Conservation (phyloP, 2,113 vertebrate species). For the Gymnogyps californianus region DNA sequence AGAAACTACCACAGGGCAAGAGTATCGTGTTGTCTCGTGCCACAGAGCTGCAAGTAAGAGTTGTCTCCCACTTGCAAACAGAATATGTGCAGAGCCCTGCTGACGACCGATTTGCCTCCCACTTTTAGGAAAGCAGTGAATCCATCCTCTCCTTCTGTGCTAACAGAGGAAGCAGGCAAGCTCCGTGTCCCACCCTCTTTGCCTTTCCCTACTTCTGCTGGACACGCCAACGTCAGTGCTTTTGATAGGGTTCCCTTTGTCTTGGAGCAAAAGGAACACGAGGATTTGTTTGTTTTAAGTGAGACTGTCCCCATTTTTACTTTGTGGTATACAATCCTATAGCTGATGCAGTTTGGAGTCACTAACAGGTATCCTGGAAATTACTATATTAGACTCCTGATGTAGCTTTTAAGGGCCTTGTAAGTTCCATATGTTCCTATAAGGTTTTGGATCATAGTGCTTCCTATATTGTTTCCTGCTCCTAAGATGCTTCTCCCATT, state of each 20-base stretch:
- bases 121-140: not conserved
- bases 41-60: not conserved
- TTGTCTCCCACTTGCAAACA: not conserved
- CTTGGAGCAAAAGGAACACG: not conserved
- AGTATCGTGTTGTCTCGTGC: accelerated
- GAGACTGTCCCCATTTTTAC: not conserved
- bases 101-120: not conserved
- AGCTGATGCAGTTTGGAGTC: not conserved
- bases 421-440: not conserved
- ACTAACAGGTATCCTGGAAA: not conserved
- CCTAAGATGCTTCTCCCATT: not conserved
- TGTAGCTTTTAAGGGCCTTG: not conserved
- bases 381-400: not conserved
- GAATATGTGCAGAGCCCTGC: not conserved
- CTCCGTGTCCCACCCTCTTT: not conserved
- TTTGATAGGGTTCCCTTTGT: not conserved
- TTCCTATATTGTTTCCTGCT: not conserved
- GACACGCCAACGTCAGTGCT: not conserved
- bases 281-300: not conserved
- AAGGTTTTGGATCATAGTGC: not conserved
- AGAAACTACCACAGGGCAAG: not conserved
- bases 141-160: not conserved
- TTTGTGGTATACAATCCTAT: too few species aligned
- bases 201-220: not conserved
- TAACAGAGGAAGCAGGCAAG: not conserved